A percentile compares a stretch with the other conserved stretches of the same genome.
phyloP scores from a whole-genome alignment of 2,113 vertebrate genomes.

The Rhabdornis inornatus region DNA sequence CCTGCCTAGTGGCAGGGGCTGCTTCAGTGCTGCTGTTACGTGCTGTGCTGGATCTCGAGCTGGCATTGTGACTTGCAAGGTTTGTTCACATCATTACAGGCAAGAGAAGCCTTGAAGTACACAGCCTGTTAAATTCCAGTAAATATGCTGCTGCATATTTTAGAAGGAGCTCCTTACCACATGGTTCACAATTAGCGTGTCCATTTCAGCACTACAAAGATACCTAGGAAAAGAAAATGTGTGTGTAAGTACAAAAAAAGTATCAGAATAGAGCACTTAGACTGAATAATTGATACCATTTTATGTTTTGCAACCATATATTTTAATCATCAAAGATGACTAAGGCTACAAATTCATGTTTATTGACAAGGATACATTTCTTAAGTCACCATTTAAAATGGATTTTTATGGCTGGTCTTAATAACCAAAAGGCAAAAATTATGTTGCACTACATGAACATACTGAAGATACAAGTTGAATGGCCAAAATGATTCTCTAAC shows the following conservation, averaged over 20 bases:
- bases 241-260: constrained; percentile 26
- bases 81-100: neutral
- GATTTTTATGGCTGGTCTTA: constrained; percentile 25
- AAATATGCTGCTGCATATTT: neutral
- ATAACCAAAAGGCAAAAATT: constrained; percentile 6
- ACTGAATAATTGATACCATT: constrained; percentile 41
- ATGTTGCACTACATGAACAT: neutral
- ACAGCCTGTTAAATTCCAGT: neutral
- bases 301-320: neutral
- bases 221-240: constrained; percentile 52
- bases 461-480: neutral
- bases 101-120: neutral
- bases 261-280: constrained; percentile 27
- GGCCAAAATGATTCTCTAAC: neutral
- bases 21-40: neutral
- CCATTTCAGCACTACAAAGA: constrained; percentile 15
- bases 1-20: neutral
- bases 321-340: constrained; percentile 6
- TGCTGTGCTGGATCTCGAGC: neutral
- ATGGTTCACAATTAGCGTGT: neutral
- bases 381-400: constrained; percentile 37
- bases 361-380: constrained; percentile 23
- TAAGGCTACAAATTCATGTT: constrained; percentile 25
- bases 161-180: constrained; percentile 4
- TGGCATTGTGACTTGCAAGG: neutral